phyloP scores from a whole-genome alignment of 1,140 invertebrate species.

The Capitella teleta region DNA sequence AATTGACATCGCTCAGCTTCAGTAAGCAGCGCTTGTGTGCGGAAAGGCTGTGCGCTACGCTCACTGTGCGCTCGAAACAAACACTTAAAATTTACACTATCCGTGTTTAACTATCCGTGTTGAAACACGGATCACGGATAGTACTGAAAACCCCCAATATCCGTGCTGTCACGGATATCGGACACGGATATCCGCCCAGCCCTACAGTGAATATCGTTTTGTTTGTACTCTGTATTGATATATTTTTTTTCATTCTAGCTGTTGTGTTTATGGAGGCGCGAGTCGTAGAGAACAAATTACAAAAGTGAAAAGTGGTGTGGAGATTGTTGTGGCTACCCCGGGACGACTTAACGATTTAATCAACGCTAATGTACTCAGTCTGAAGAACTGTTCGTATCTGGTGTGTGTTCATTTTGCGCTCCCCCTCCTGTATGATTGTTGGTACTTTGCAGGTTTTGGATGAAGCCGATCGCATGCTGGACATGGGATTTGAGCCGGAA shows the following conservation, averaged over 20 bases:
- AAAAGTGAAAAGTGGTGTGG: constrained; percentile 58
- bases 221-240: too few species aligned
- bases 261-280: constrained; percentile 83
- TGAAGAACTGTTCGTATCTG: constrained; percentile 38
- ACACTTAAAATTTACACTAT: too few species aligned
- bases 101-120: too few species aligned
- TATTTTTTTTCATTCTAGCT: constrained; percentile 42
- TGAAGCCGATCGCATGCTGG: constrained; percentile 92
- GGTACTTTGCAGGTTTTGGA: constrained; percentile 57
- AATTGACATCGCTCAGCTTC: too few species aligned
- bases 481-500: constrained; percentile 66
- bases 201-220: background rate
- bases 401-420: constrained; percentile 20
- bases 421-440: background rate
- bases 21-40: too few species aligned
- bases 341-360: constrained; percentile 82
- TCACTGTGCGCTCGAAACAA: too few species aligned
- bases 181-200: too few species aligned
- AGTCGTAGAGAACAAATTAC: constrained; percentile 59
- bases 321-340: constrained; percentile 87
- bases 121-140: too few species aligned
- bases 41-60: too few species aligned
- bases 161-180: too few species aligned
- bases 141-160: too few species aligned
- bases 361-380: constrained; percentile 44